A percentile compares a stretch with the other conserved stretches of the same genome.
Conservation (phyloP, 2,113 vertebrate genomes). For the Ailuropoda melanoleuca region DNA sequence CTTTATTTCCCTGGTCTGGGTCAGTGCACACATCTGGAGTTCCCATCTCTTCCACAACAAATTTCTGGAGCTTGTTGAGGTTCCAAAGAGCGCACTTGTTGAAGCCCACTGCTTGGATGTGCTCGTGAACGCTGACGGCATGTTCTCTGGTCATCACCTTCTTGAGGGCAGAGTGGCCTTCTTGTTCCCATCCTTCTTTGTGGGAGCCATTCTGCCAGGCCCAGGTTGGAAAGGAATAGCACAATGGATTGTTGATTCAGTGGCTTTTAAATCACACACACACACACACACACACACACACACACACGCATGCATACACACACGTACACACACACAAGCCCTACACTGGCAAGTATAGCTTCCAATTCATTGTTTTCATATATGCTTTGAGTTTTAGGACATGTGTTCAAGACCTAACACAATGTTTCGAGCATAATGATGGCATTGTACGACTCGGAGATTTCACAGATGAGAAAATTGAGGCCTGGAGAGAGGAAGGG, state of each 20-base stretch:
- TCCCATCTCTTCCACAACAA: not conserved
- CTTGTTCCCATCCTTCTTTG: not conserved
- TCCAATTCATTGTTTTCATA: not conserved
- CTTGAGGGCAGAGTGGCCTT: not conserved
- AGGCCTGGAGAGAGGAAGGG: not conserved
- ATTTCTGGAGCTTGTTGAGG: not conserved
- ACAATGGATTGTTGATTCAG: not conserved
- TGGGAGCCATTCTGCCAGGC: not conserved
- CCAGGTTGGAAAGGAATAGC: not conserved
- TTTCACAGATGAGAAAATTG: not conserved
- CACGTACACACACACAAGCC: not conserved
- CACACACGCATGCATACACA: too few relatives aligned
- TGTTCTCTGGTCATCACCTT: not conserved
- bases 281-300: not conserved
- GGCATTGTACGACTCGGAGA: not conserved
- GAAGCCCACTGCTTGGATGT: not conserved
- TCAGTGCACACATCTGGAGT: not conserved
- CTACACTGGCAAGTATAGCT: not conserved
- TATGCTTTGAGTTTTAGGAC: not conserved
- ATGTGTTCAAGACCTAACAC: not conserved
- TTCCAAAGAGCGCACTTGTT: not conserved
- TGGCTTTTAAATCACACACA: not conserved
- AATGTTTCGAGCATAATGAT: not conserved
- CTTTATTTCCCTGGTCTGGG: not conserved
- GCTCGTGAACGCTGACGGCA: not conserved